Conservation (phyloP, 1,140 invertebrate genomes). For the Trialeurodes vaporariorum region DNA sequence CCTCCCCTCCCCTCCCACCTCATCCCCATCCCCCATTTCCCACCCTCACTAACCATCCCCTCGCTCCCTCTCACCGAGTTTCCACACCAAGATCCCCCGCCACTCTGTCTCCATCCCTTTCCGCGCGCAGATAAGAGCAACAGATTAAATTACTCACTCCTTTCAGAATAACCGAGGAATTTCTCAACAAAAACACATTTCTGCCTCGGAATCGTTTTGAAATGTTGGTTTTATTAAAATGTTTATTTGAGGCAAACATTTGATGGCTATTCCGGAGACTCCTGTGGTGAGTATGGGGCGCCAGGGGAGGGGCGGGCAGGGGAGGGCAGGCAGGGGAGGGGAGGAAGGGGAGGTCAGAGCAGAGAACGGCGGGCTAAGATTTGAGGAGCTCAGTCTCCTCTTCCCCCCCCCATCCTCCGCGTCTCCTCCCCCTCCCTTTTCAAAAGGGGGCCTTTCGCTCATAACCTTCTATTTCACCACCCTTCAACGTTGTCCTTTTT, state of each 20-base stretch:
- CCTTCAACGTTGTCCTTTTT: not conserved
- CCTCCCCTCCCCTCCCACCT: not conserved
- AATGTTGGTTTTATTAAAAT: constrained; percentile 1
- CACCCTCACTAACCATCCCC: not conserved
- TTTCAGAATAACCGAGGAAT: not conserved
- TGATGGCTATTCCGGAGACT: not conserved
- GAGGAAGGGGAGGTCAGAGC: too few species aligned
- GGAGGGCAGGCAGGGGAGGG: too few species aligned
- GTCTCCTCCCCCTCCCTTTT: not conserved
- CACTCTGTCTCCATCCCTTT: not conserved
- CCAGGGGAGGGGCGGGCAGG: too few species aligned
- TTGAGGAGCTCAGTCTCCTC: not conserved
- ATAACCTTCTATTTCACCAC: too few species aligned
- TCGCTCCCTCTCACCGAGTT: not conserved
- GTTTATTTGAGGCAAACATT: not conserved
- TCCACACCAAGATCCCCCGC: too few species aligned
- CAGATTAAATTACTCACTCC: not conserved
- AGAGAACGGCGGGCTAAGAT: not conserved
- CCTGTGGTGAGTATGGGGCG: too few species aligned
- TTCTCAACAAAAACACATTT: not conserved
- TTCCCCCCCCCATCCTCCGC: not conserved
- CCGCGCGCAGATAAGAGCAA: not conserved
- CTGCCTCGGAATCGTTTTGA: not conserved
- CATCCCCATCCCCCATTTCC: not conserved
- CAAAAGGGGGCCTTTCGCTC: too few species aligned